These are phyloP conservation scores for Puffinus mauretanicus DNA, from an alignment of 2,113 vertebrate genomes.

Conservation along the genomic window DNA sequence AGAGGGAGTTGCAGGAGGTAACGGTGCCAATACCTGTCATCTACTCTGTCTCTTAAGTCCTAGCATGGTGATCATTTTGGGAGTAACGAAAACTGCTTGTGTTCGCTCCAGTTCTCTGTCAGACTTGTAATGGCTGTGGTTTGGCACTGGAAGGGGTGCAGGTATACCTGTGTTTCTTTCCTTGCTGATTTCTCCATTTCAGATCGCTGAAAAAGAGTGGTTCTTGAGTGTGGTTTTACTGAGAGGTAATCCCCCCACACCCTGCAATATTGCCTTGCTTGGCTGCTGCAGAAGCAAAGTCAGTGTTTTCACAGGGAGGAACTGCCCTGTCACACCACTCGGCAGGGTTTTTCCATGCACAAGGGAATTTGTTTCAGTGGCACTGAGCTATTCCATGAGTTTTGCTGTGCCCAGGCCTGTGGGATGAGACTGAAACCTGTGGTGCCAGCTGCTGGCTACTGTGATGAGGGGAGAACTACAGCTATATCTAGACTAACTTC, in stretches of 20 bases:
- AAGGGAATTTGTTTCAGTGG: background rate
- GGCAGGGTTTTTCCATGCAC: background rate
- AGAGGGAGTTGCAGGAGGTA: background rate
- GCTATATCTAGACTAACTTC: background rate
- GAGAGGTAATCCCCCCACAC: background rate
- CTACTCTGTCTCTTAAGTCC: background rate
- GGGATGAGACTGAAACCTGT: background rate
- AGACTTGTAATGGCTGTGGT: background rate
- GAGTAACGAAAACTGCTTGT: fast-evolving
- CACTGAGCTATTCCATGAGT: background rate
- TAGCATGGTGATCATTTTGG: background rate
- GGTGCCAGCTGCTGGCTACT: background rate
- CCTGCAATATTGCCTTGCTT: background rate
- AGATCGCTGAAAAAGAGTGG: background rate
- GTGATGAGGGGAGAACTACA: background rate
- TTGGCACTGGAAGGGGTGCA: background rate
- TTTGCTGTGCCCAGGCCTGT: background rate
- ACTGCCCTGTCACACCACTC: background rate
- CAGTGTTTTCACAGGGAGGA: background rate
- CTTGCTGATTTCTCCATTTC: background rate
- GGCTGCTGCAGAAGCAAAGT: background rate
- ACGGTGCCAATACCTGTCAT: background rate
- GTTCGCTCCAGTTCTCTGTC: background rate
- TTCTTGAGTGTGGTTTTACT: background rate
- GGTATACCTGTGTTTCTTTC: background rate